These are phyloP conservation scores for Taurulus bubalis DNA, from an alignment of 2,113 vertebrate species.

Conservation along the genomic window DNA sequence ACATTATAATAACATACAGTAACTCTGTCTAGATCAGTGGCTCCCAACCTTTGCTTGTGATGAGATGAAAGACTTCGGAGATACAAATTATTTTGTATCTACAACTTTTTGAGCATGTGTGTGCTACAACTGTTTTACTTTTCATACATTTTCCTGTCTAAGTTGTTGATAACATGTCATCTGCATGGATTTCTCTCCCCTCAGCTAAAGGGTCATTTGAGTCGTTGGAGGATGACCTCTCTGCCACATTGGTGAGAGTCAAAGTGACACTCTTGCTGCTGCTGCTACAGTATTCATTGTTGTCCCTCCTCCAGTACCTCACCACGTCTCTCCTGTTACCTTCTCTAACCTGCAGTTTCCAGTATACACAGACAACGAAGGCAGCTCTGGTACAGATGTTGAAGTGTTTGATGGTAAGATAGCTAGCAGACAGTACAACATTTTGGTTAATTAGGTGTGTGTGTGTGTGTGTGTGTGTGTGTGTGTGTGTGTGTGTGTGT, in stretches of 20 bases:
- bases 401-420: slow-evolving; percentile 14
- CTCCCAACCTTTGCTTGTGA: no score
- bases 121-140: no score
- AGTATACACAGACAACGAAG: not conserved
- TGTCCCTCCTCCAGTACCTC: not conserved
- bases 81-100: no score
- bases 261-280: not conserved
- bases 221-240: not conserved
- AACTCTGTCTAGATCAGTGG: not conserved
- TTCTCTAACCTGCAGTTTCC: slow-evolving; percentile 28
- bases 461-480: slow-evolving; percentile 6
- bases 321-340: not conserved
- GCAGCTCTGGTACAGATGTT: slow-evolving; percentile 14
- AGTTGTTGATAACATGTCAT: not conserved
- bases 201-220: slow-evolving; percentile 10
- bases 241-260: slow-evolving; percentile 46
- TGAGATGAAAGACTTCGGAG: no score
- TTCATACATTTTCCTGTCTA: not conserved
- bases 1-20: not conserved
- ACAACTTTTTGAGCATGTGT: no score
- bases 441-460: not conserved
- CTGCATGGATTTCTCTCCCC: slow-evolving; percentile 42
- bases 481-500: not conserved
- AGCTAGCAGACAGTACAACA: not conserved
- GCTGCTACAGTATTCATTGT: not conserved